Evolutionary conservation across 1,140 invertebrate genomes (phyloP), one percentile per base, ranked within the genome.

Genomic region (Homalodisca vitripennis): DNA sequence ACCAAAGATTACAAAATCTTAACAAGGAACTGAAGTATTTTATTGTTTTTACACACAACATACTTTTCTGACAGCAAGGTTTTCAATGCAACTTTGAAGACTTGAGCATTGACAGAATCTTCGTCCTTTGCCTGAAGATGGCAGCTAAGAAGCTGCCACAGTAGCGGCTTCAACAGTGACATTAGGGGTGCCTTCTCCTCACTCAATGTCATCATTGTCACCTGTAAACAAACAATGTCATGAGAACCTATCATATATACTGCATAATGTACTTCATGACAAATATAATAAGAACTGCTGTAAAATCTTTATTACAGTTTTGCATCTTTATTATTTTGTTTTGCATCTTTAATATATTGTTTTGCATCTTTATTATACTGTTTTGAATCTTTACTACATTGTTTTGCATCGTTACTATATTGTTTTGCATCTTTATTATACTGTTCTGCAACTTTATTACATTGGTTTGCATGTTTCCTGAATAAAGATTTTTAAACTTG

Each of bases 161-260:
- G 75, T n/a, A 85, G 72, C 20, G 84, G 84, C 72, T 84, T 84
- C 2, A 85, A 68, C 1, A 85, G 71, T 0, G 84, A 85, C 71
- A 84, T 80, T 0, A 83, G 71, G 29, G 84, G 82, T 72, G 81
- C 81, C 70, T 82, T 84, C 66, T 85, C 83, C 72, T 85, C 83
- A 64, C 81, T 81, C 0, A 85, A 74, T 0, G 84, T 85, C 74
- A 83, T 80, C 24, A 83, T 82, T 2, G 82, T 84, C n/a, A 84
- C 82, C 80, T 77, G 69, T 3, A 70, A 75, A 27, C 60, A 20
- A 24, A 69, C 27, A 60, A n/a, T n/a, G n/a, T n/a, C n/a, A n/a
- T n/a, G n/a, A n/a, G n/a, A n/a, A 51, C n/a, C n/a, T 46, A 46
- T 46, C 41, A 12, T 46, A 46, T 46, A n/a, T n/a, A n/a, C n/a